These are phyloP conservation scores for Pogoniulus pusillus DNA, from an alignment of 2,797 vertebrate genomes.

Conservation along the genomic window DNA sequence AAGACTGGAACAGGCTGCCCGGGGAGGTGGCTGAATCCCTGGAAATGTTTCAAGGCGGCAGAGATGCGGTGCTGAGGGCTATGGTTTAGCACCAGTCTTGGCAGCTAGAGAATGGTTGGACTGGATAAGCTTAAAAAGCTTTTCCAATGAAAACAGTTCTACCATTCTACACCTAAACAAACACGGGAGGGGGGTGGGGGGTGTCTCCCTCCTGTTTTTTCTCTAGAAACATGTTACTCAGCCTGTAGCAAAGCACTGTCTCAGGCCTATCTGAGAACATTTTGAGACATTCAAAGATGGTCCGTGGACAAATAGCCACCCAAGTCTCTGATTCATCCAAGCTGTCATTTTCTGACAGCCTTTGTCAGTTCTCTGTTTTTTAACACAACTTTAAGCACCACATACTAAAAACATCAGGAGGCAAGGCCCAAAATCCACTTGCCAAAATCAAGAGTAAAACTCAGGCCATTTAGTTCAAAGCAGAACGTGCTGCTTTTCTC, in stretches of 20 bases:
- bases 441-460: not conserved
- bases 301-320: not conserved
- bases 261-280: not conserved
- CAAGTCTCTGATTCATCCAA: not conserved
- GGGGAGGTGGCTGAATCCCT: too few species aligned
- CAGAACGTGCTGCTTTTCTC: not conserved
- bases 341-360: not conserved
- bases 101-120: too few species aligned
- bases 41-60: too few species aligned
- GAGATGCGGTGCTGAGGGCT: too few species aligned
- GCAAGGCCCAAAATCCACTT: not conserved
- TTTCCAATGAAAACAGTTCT: too few species aligned
- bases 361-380: not conserved
- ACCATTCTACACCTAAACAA: rapidly evolving
- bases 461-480: not conserved
- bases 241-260: not conserved
- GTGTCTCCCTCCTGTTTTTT: not conserved
- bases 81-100: too few species aligned
- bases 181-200: rapidly evolving
- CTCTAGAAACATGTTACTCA: not conserved
- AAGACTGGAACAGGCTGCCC: too few species aligned
- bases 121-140: too few species aligned
- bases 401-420: not conserved
- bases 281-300: not conserved
- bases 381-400: not conserved